Conservation (phyloP, 2,113 vertebrate genomes). For the Taxidea taxus region DNA sequence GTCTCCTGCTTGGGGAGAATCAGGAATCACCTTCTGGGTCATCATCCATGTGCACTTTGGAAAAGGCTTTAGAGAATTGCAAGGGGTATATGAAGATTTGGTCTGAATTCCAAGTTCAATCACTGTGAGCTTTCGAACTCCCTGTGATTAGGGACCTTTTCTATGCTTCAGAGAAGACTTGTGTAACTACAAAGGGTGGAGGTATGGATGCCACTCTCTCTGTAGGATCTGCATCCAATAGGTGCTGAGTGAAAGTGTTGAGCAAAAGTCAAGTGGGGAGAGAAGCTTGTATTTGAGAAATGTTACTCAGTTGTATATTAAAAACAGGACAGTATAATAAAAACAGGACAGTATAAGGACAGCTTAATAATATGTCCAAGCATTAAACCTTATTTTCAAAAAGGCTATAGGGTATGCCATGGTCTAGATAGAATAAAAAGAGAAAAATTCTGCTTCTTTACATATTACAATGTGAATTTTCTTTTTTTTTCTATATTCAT, state of each 20-base stretch:
- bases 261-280: not conserved
- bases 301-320: not conserved
- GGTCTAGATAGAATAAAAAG: not conserved
- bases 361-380: not conserved
- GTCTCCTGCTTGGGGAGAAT: not conserved
- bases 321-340: not conserved
- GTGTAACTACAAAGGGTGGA: not conserved
- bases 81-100: not conserved
- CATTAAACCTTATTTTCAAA: not conserved
- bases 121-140: not conserved
- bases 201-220: fast-evolving
- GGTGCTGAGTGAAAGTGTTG: not conserved
- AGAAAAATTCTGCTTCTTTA: not conserved
- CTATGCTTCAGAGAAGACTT: not conserved
- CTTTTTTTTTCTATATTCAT: not conserved
- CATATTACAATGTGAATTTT: not conserved
- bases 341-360: not conserved
- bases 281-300: not conserved
- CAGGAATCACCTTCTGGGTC: not conserved
- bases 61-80: not conserved
- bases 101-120: not conserved
- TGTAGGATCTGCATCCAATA: not conserved
- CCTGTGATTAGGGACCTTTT: not conserved
- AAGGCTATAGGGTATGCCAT: not conserved
- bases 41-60: not conserved